These are phyloP conservation scores for Sinohyriopsis cumingii DNA, from an alignment of 2,888 invertebrate genomes.

Conservation along the genomic window DNA sequence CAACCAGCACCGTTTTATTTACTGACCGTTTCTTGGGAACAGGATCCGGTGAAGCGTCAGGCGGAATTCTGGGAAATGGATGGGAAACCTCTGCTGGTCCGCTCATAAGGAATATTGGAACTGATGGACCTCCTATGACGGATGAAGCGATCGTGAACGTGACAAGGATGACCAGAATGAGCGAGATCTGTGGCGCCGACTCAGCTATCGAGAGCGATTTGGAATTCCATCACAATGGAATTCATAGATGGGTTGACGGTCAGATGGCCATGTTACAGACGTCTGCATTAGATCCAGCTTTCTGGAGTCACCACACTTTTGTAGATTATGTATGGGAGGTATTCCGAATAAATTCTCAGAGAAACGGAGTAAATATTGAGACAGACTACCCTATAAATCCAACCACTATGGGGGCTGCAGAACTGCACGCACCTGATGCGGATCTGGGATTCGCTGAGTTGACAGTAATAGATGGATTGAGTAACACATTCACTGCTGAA, in stretches of 20 bases:
- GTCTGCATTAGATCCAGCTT: conserved; percentile 52
- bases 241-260: too few species aligned
- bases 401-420: conserved; percentile 30
- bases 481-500: conserved; percentile 32
- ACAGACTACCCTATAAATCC: conserved; percentile 37
- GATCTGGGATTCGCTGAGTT: conserved; percentile 48
- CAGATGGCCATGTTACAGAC: too few species aligned
- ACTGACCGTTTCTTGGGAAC: conserved; percentile 45
- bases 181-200: too few species aligned
- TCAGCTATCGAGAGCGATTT: too few species aligned
- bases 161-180: too few species aligned
- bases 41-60: conserved; percentile 42
- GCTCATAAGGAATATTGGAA: too few species aligned
- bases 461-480: conserved; percentile 44
- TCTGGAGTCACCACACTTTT: conserved; percentile 54
- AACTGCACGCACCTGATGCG: conserved; percentile 42
- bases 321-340: conserved; percentile 54
- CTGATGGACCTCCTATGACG: too few species aligned
- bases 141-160: too few species aligned
- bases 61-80: conserved; percentile 47
- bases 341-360: conserved; percentile 42
- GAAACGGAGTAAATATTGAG: conserved; percentile 13
- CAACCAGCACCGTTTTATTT: conserved; percentile 47
- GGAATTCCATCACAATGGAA: too few species aligned
- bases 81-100: conserved; percentile 47